phyloP scores from a whole-genome alignment of 2,797 vertebrate genomes.

The Pangasius krempfi region DNA sequence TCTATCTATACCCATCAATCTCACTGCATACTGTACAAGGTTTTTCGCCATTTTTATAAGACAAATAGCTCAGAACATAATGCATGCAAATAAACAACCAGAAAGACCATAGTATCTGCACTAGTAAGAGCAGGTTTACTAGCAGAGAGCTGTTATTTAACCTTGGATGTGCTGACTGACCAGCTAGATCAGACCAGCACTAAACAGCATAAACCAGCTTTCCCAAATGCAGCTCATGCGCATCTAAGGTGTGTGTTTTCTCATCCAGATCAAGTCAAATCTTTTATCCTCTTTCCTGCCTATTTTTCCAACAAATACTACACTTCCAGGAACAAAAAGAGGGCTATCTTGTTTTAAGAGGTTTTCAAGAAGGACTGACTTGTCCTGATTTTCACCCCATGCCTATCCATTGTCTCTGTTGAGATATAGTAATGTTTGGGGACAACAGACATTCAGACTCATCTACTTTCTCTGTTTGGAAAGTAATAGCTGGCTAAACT shows the following conservation, averaged over 20 bases:
- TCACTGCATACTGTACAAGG: background rate
- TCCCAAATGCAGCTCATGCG: background rate
- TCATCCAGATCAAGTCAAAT: background rate
- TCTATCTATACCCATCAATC: background rate
- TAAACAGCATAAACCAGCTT: background rate
- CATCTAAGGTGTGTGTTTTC: background rate
- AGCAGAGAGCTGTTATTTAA: background rate
- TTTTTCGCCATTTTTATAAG: background rate
- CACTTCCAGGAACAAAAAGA: background rate
- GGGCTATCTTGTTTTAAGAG: background rate
- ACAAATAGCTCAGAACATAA: background rate
- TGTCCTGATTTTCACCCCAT: background rate
- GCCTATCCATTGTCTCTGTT: background rate
- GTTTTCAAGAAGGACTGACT: background rate
- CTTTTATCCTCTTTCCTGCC: background rate
- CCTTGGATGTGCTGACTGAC: background rate
- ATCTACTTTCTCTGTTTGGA: background rate
- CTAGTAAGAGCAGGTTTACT: background rate
- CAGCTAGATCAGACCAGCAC: background rate
- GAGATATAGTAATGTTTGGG: background rate
- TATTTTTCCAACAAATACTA: background rate
- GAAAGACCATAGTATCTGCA: background rate
- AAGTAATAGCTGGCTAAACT: background rate
- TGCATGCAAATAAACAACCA: background rate
- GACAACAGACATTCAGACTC: background rate